Base-by-base conservation (phyloP, 2,113 vertebrate species). In the Psilopsiagon aymara region DNA sequence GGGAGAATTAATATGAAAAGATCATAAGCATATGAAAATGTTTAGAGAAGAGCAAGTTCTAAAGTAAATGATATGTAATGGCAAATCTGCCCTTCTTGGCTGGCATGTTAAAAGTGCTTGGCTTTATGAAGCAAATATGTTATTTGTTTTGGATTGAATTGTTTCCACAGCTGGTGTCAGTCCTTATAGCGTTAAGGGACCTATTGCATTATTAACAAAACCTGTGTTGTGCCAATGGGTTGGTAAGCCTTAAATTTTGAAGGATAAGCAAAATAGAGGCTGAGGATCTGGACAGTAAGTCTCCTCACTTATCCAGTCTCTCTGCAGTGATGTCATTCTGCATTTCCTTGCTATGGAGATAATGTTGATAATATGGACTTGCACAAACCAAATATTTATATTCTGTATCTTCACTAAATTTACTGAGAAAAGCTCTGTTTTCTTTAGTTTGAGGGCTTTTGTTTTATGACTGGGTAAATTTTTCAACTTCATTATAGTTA, bases 21-120 rank as follows among this genome's bases (percentile, higher is more conserved):
- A 52, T 86, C 37, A 64, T 79, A 84, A 90, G 60, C 71, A 41
- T 88, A 91, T 82, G 64, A 94, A 95, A 95, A 92, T 73, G 62
- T 96, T 96, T 96, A 83, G 80, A 90, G 70, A 92, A 94, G 86
- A 94, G 74, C 27, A 88, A 84, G 35, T 89, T 93, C 82, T 94
- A 95, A 96, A 95, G 88, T 92, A 96, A 97, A 96, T 7, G 1
- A 81, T 68, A 75, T 71, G 73, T 94, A 88, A 90, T 88, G 81
- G 83, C 88, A 96, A 95, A 92, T 80, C 68, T 96, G 39, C 60
- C 89, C 41, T 57, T 86, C 47, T 81, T 96, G 82, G 80, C 85
- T 91, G 82, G 74, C 77, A 75, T 15, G 9, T 76, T 92, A 55
- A 55, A 92, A 79, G 55, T 41, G 13, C 64, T 93, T 91, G 88